phyloP scores from a whole-genome alignment of 2,113 vertebrate species.

The Phaetusa simplex region DNA sequence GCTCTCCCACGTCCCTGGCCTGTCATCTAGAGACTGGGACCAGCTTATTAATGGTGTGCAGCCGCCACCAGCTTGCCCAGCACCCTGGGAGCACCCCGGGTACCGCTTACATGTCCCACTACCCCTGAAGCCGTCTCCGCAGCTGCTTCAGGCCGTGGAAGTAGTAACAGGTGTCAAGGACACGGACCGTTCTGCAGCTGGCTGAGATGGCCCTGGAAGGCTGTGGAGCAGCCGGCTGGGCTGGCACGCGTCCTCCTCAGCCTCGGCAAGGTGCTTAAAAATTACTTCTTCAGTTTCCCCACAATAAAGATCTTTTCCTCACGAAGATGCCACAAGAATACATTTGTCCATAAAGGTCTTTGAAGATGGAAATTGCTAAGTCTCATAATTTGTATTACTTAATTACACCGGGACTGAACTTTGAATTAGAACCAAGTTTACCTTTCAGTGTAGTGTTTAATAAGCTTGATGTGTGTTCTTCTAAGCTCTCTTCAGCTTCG shows the following conservation, averaged over 20 bases:
- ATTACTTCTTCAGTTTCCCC: not conserved
- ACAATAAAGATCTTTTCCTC: not conserved
- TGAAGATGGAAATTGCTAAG: not conserved
- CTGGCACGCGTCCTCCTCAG: not conserved
- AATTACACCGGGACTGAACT: not conserved
- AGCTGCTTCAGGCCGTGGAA: not conserved
- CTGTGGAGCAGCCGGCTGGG: not conserved
- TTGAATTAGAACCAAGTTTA: not conserved
- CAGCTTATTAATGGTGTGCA: not conserved
- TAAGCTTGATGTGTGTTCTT: not conserved
- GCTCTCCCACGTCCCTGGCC: not conserved
- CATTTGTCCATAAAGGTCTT: not conserved
- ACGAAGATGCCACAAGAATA: rapidly evolving
- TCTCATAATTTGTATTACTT: not conserved
- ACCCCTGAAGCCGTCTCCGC: not conserved
- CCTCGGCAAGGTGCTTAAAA: not conserved
- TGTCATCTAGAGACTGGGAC: not conserved
- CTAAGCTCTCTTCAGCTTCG: no score
- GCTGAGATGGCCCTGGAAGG: not conserved
- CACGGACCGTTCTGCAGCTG: rapidly evolving
- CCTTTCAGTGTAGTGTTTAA: not conserved
- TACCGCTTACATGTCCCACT: rapidly evolving
- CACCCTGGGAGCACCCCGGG: no score
- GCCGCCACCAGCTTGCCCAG: not conserved
- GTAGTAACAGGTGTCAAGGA: not conserved